Evolutionary conservation across 1,140 invertebrate genomes (phyloP).

Genomic region (Odontomachus brunneus): DNA sequence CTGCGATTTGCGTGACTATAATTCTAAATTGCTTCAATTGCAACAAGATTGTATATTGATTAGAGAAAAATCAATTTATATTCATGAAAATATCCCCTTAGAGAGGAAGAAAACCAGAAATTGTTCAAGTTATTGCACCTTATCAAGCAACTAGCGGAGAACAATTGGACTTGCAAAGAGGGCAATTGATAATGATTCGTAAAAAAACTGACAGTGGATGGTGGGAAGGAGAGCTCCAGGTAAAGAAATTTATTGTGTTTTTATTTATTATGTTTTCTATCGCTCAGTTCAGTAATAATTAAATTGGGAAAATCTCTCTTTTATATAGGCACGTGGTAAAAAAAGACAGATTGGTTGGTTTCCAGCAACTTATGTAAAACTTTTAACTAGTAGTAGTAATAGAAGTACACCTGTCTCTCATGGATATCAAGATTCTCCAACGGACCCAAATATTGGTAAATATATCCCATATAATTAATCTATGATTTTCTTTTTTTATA

Average conservation of each 20-base stretch:
- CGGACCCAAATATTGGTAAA: slow-evolving; percentile 84
- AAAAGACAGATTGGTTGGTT: slow-evolving; percentile 99
- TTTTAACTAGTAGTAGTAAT: slow-evolving; percentile 89
- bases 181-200: slow-evolving; percentile 97
- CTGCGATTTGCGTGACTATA: not conserved
- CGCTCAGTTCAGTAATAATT: not conserved
- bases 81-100: slow-evolving; percentile 54
- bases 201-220: slow-evolving; percentile 98
- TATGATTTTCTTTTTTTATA: not conserved
- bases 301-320: not conserved
- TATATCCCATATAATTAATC: slow-evolving; percentile 37
- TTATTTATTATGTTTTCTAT: slow-evolving; percentile 22
- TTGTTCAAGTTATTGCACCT: slow-evolving; percentile 94
- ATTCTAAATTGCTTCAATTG: slow-evolving; percentile 5
- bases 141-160: slow-evolving; percentile 95
- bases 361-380: slow-evolving; percentile 98
- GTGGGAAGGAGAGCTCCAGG: slow-evolving; percentile 99
- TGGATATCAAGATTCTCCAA: slow-evolving; percentile 86
- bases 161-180: slow-evolving; percentile 95
- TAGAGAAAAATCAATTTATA: slow-evolving; percentile 21
- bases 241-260: slow-evolving; percentile 54
- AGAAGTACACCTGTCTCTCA: slow-evolving; percentile 90
- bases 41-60: slow-evolving; percentile 10
- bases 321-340: slow-evolving; percentile 93
- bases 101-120: slow-evolving; percentile 92